These are phyloP conservation scores for Sepioteuthis lessoniana DNA, from an alignment of 2,888 invertebrate genomes.

Conservation along the genomic window DNA sequence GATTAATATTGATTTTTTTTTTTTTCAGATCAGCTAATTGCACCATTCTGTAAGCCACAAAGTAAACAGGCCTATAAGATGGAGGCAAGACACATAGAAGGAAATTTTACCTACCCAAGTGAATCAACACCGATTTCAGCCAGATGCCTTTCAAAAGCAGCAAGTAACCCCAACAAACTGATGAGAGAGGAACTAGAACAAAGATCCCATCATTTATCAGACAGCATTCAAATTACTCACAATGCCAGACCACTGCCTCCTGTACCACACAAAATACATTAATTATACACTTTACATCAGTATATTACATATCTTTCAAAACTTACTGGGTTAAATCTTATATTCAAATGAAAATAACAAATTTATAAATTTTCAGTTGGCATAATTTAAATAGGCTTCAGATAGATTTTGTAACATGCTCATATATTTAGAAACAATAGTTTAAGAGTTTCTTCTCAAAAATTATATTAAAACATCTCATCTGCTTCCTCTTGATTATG, in stretches of 20 bases:
- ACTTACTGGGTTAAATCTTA: too few relatives aligned
- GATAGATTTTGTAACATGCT: too few relatives aligned
- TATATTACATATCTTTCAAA: background rate
- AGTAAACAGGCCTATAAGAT: background rate
- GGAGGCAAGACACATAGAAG: background rate
- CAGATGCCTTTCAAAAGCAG: background rate
- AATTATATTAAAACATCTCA: too few relatives aligned
- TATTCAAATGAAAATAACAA: too few relatives aligned
- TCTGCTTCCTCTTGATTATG: too few relatives aligned
- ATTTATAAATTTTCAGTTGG: too few relatives aligned
- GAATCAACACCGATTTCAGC: background rate
- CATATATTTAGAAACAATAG: too few relatives aligned
- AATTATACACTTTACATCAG: background rate
- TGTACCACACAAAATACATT: background rate
- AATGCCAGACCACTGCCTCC: conserved; percentile 12
- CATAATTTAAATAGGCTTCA: too few relatives aligned
- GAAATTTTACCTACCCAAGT: background rate
- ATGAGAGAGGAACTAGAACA: background rate
- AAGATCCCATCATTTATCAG: background rate
- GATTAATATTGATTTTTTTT: background rate
- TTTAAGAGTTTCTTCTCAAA: too few relatives aligned
- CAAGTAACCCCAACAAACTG: background rate
- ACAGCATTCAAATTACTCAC: conserved; percentile 8
- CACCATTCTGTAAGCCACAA: background rate
- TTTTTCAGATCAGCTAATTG: background rate